Percentiles rank a stretch among this genome's conserved stretches.
phyloP scores from a whole-genome alignment of 2,888 invertebrate species.

The Sinodicranocentrus sp. region DNA sequence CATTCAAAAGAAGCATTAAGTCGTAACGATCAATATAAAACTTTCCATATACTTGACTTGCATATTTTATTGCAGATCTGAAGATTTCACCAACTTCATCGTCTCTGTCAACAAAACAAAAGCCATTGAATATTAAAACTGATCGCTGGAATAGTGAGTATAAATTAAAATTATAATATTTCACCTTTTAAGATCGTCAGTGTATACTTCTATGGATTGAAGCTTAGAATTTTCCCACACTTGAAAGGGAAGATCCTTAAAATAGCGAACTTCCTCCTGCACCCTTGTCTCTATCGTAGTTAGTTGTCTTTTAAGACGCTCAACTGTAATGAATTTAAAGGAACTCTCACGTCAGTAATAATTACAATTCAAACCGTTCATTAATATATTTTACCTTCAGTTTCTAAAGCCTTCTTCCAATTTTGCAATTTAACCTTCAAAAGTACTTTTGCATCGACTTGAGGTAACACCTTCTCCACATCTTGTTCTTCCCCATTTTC shows the following conservation, averaged over 20 bases:
- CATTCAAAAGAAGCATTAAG: conserved; percentile 7
- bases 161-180: neutral
- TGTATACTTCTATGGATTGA: conserved; percentile 11
- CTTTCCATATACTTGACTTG: conserved; percentile 27
- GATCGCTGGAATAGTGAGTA: neutral
- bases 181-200: conserved; percentile 34
- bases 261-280: conserved; percentile 13
- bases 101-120: conserved; percentile 12
- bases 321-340: conserved; percentile 12
- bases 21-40: conserved; percentile 30
- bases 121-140: neutral
- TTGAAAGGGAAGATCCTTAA: conserved; percentile 9
- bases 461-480: neutral
- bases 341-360: too few species aligned
- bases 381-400: too few species aligned
- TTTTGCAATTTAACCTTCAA: conserved; percentile 26
- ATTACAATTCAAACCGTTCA: neutral
- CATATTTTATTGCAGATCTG: conserved; percentile 17
- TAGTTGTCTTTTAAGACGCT: conserved; percentile 27
- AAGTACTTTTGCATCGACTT: neutral
- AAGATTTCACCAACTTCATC: conserved; percentile 42
- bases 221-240: conserved; percentile 35
- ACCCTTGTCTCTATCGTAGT: conserved; percentile 18
- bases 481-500: neutral
- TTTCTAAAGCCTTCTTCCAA: conserved; percentile 23